Evolutionary conservation across 2,888 invertebrate genomes (phyloP), one percentile per base, ranked within the genome.

Genomic region (Synergus laeviventris): DNA sequence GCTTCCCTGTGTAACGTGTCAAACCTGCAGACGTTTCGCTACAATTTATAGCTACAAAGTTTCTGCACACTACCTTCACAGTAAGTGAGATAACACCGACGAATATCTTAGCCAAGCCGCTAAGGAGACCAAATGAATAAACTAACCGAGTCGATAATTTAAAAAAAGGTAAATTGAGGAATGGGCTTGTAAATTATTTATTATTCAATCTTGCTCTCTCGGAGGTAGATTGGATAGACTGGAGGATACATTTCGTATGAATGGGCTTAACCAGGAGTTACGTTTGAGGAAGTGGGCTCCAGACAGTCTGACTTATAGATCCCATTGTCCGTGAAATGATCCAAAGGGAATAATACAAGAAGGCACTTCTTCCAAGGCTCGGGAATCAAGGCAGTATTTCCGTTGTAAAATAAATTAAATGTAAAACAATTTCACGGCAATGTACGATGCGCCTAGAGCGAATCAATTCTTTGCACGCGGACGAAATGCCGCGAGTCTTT

Each of bases 41-140:
- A 82, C 84, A 83, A 86, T 86, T 86, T 86, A 86, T 83, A 84
- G 81, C 82, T 81, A 75, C 82, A 81, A 83, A 85, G 84, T 83
- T 82, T 81, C 73, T 82, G 80, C 84, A 16, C 84, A 82, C 84
- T 85, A 82, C 80, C 75, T 77, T 74, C 76, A 66, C 80, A 81
- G 81, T 82, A 84, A 84, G 84, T 83, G 85, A 84, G 82, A 84
- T 80, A 81, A 83, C 78, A 80, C 78, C 59, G 77, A 38, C 66
- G 61, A 61, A 61, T 66, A 66, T 24, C 66, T 45, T 16, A 45
- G 42, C 42, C 21, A 64, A 64, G 64, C 18, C 64, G 31, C 36
- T 60, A 8, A 66, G 16, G 42, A 66, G 42, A 42, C 24, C 24
- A 45, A 45, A 24, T 42, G 66, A 42, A 31, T 31, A 31, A 31